Evolutionary conservation across 2,888 invertebrate species (phyloP).

Genomic region (Nesidiocoris tenuis): DNA sequence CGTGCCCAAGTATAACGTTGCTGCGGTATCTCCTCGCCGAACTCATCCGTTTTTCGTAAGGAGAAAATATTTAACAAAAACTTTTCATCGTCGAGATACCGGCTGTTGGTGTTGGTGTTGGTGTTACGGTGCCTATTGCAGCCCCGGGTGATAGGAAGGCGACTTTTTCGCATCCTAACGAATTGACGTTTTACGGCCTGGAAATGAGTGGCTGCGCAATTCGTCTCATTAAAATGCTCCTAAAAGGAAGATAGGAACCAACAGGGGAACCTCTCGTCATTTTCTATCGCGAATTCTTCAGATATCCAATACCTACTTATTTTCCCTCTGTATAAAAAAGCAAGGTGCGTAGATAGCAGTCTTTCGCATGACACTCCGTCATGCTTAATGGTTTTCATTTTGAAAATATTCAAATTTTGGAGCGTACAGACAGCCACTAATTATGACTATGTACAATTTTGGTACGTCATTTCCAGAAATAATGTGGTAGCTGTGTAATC

Average conservation of each 20-base stretch:
- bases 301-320: no score
- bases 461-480: no score
- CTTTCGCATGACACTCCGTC: no score
- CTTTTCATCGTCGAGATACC: neutral
- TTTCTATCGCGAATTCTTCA: no score
- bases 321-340: no score
- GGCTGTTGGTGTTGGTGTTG: neutral
- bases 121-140: neutral
- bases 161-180: neutral
- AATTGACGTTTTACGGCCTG: neutral
- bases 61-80: neutral
- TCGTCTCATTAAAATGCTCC: neutral
- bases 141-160: neutral
- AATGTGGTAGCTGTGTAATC: no score
- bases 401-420: no score
- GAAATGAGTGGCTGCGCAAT: neutral
- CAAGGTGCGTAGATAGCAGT: no score
- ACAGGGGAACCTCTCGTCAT: no score
- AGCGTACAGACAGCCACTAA: no score
- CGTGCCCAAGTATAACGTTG: slow-evolving; percentile 20
- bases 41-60: slow-evolving; percentile 9
- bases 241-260: neutral
- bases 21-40: neutral
- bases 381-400: no score
- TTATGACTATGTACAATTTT: no score